A percentile compares a stretch with the other conserved stretches of the same genome.
Conservation (phyloP, 2,797 vertebrate species). For the Tauraco hartlaubi region DNA sequence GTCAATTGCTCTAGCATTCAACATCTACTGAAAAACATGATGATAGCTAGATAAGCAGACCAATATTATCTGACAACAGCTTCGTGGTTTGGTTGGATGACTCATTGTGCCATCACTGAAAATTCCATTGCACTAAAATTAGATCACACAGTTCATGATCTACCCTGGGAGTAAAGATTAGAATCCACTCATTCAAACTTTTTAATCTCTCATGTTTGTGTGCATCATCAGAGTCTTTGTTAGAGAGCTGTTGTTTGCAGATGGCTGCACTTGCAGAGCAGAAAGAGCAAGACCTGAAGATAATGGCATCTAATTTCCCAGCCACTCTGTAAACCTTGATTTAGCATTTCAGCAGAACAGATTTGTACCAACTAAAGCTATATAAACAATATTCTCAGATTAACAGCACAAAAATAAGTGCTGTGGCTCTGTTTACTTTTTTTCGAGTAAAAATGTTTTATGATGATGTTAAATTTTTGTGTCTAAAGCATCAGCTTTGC, state of each 20-base stretch:
- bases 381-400: constrained; percentile 56
- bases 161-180: constrained; percentile 31
- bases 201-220: constrained; percentile 51
- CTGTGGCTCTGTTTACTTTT: not conserved
- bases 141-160: not conserved
- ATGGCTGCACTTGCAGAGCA: constrained; percentile 48
- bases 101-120: constrained; percentile 27
- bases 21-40: not conserved
- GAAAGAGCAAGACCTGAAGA: constrained; percentile 55
- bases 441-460: not conserved
- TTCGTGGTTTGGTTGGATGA: constrained; percentile 17
- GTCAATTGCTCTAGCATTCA: not conserved
- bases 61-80: not conserved
- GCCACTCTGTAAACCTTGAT: not conserved
- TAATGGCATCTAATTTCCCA: constrained; percentile 63
- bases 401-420: constrained; percentile 46
- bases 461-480: not conserved
- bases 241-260: constrained; percentile 57
- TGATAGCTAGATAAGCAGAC: not conserved
- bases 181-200: constrained; percentile 48
- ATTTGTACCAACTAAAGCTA: constrained; percentile 43
- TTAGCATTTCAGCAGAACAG: constrained; percentile 56
- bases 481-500: not conserved
- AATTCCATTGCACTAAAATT: constrained; percentile 55
- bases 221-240: constrained; percentile 57